Evolutionary conservation across 2,888 invertebrate genomes (phyloP).

Genomic region (Dorcus parallelipipedus): DNA sequence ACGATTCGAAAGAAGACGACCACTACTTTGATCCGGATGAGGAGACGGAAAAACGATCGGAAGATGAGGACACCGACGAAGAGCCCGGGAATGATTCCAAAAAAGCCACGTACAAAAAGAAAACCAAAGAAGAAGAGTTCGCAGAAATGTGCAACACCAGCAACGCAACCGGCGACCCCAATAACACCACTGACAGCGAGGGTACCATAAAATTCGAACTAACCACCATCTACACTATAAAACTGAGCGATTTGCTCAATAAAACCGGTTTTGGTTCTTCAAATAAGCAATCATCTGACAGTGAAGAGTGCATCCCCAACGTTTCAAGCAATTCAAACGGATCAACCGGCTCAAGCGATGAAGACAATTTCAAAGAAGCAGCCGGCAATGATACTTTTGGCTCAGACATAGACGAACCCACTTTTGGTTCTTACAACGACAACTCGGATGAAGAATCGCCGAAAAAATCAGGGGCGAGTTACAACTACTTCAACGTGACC

Average conservation of each 20-base stretch:
- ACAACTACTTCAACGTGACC: conserved; percentile 12
- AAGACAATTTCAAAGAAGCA: too few species aligned
- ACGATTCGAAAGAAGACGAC: neutral
- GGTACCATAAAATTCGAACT: too few species aligned
- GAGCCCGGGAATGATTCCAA: conserved; percentile 17
- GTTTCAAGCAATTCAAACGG: too few species aligned
- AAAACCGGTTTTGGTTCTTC: too few species aligned
- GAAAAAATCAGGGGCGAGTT: neutral
- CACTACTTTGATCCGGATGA: neutral
- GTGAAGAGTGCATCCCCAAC: neutral
- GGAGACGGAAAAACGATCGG: conserved; percentile 8
- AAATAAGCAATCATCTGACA: too few species aligned
- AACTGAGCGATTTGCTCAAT: too few species aligned
- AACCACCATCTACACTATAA: too few species aligned
- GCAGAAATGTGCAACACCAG: too few species aligned
- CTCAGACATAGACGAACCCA: conserved; percentile 10
- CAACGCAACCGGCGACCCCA: too few species aligned
- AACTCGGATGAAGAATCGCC: too few species aligned
- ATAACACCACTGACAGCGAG: too few species aligned
- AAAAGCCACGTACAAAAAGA: conserved; percentile 12
- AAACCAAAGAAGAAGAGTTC: conserved; percentile 3
- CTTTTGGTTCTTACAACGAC: neutral
- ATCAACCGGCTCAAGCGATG: too few species aligned
- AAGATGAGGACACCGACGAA: conserved; percentile 17
- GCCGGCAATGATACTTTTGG: neutral